These are phyloP conservation scores for Machimus rusticus DNA, from an alignment of 2,888 invertebrate genomes.

Conservation along the genomic window DNA sequence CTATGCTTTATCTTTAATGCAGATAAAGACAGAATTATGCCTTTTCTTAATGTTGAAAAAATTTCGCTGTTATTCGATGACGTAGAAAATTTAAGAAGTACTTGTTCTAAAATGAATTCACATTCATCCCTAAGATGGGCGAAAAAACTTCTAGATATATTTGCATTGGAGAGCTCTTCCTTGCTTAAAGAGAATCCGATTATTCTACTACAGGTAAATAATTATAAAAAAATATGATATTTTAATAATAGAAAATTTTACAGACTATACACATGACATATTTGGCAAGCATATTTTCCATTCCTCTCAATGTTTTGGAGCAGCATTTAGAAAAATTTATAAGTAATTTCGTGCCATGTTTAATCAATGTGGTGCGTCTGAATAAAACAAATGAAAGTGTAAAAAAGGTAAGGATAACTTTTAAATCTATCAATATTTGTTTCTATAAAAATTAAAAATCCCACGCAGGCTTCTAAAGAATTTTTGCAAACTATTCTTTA, in stretches of 20 bases:
- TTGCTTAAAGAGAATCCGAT: background rate
- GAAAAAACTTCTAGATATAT: slow-evolving; percentile 55
- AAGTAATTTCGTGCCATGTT: slow-evolving; percentile 54
- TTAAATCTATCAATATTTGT: background rate
- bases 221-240: background rate
- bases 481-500: background rate
- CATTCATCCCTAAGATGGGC: slow-evolving; percentile 56
- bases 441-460: background rate
- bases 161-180: slow-evolving; percentile 53
- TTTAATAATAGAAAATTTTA: background rate
- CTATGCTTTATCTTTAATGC: background rate
- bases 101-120: background rate
- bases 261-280: slow-evolving; percentile 55
- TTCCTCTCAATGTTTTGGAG: slow-evolving; percentile 53
- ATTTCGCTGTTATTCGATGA: background rate
- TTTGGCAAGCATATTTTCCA: slow-evolving; percentile 55
- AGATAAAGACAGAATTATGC: background rate
- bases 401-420: background rate
- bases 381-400: background rate
- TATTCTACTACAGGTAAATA: background rate
- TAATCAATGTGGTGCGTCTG: slow-evolving; percentile 51
- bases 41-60: background rate
- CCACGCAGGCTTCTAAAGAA: background rate
- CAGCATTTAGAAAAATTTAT: slow-evolving; percentile 54
- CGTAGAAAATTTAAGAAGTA: background rate